phyloP scores from a whole-genome alignment of 2,113 vertebrate genomes.

The Heliornis fulica region DNA sequence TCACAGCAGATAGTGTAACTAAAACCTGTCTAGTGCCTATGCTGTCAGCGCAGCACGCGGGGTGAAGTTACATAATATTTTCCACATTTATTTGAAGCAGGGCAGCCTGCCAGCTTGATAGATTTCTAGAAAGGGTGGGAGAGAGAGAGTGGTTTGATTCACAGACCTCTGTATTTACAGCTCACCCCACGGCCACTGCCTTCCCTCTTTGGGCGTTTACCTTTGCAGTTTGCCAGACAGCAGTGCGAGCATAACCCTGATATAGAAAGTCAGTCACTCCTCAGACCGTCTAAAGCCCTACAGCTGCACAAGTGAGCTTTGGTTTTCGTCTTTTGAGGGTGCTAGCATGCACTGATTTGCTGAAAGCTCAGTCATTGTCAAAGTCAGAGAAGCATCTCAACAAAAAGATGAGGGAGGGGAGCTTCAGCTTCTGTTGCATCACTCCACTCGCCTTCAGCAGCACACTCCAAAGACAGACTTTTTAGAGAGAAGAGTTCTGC shows the following conservation, averaged over 20 bases:
- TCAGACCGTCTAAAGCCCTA: not conserved
- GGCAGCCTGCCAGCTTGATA: conserved; percentile 50
- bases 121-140: conserved; percentile 54
- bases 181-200: not conserved
- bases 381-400: not conserved
- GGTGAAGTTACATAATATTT: conserved; percentile 64
- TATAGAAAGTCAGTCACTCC: conserved; percentile 20
- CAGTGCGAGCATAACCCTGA: not conserved
- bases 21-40: conserved; percentile 1
- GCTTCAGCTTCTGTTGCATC: not conserved
- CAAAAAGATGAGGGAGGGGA: not conserved
- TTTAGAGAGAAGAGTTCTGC: not conserved
- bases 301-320: not conserved
- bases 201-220: conserved; percentile 30
- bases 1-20: conserved; percentile 28
- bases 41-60: not conserved
- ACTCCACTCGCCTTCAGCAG: not conserved
- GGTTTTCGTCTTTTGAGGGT: not conserved
- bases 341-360: not conserved
- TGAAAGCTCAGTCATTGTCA: not conserved
- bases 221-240: not conserved
- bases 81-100: conserved; percentile 58
- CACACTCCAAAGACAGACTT: not conserved
- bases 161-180: conserved; percentile 48
- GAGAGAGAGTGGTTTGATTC: conserved; percentile 52